phyloP scores from a whole-genome alignment of 1,140 invertebrate genomes.

The Anagrus nilaparvatae region DNA sequence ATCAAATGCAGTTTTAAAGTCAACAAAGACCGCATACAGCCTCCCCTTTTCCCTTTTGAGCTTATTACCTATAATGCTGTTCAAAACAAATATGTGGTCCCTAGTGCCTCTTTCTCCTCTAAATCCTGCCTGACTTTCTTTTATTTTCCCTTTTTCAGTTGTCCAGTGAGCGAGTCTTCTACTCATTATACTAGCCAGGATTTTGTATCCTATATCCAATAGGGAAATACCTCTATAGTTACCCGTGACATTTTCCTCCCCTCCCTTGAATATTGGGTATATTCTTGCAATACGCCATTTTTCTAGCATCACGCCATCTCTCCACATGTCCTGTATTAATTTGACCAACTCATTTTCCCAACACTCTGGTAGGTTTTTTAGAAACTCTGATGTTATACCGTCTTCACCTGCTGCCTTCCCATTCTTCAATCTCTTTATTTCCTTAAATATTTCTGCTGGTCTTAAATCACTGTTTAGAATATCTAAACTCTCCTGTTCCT shows the following conservation, averaged over 20 bases:
- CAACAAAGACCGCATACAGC: conserved; percentile 1
- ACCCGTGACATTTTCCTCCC: neutral
- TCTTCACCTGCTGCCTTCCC: conserved; percentile 27
- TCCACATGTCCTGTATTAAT: conserved; percentile 8
- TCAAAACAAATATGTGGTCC: conserved; percentile 15
- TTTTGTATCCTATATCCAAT: conserved; percentile 14
- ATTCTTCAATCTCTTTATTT: conserved; percentile 22
- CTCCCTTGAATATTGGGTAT: conserved; percentile 14
- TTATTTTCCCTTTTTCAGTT: conserved; percentile 9
- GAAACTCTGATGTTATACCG: conserved; percentile 23
- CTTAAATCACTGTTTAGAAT: conserved; percentile 10
- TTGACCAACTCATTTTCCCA: conserved; percentile 5
- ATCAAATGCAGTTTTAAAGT: no score
- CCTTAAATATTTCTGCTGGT: conserved; percentile 18
- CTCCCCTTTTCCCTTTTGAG: conserved; percentile 3
- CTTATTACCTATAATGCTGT: conserved; percentile 10
- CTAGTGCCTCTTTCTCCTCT: conserved; percentile 8
- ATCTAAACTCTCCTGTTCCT: neutral
- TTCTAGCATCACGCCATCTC: neutral
- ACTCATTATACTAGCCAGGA: conserved; percentile 11
- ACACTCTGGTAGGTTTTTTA: conserved; percentile 18
- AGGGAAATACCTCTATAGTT: conserved; percentile 17
- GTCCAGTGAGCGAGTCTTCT: conserved; percentile 12
- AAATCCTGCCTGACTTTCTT: conserved; percentile 14
- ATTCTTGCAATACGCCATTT: conserved; percentile 8